Conservation (phyloP, 2,113 vertebrate genomes). For the Spilogale gracilis region DNA sequence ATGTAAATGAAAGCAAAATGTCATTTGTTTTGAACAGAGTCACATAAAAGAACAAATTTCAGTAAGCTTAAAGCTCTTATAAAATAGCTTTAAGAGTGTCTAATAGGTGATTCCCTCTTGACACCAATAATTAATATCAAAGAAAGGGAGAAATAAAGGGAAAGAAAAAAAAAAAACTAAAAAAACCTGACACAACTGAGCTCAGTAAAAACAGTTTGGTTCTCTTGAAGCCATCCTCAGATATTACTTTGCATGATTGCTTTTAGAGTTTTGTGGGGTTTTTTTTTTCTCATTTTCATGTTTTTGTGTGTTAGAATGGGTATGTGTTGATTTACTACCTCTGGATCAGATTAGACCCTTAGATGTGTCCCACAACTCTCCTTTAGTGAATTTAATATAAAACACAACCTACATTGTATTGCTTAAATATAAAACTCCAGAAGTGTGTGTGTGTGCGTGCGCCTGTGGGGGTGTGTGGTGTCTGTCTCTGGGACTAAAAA, state of each 20-base stretch:
- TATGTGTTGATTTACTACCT: conserved; percentile 49
- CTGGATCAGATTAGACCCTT: conserved; percentile 52
- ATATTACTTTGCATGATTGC: conserved; percentile 72
- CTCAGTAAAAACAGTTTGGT: conserved; percentile 72
- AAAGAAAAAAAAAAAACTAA: background rate
- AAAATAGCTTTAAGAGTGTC: conserved; percentile 81
- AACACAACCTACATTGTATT: background rate
- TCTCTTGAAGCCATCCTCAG: conserved; percentile 72
- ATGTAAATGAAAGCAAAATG: conserved; percentile 65
- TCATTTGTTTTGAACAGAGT: conserved; percentile 71
- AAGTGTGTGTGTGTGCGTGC: background rate
- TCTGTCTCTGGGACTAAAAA: background rate
- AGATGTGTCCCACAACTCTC: background rate
- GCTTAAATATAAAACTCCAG: conserved; percentile 29
- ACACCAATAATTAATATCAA: conserved; percentile 80
- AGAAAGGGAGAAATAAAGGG: conserved; percentile 30
- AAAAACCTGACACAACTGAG: conserved; percentile 79
- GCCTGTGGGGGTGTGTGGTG: background rate
- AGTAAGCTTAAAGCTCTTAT: conserved; percentile 75
- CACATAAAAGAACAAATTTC: conserved; percentile 78
- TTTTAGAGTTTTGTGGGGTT: conserved; percentile 58
- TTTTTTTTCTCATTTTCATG: conserved; percentile 67
- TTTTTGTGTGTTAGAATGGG: conserved; percentile 55
- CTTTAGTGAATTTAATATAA: background rate
- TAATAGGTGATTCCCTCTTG: conserved; percentile 83